Evolutionary conservation across 2,797 vertebrate genomes (phyloP).

Genomic region (Lithobates sylvaticus): DNA sequence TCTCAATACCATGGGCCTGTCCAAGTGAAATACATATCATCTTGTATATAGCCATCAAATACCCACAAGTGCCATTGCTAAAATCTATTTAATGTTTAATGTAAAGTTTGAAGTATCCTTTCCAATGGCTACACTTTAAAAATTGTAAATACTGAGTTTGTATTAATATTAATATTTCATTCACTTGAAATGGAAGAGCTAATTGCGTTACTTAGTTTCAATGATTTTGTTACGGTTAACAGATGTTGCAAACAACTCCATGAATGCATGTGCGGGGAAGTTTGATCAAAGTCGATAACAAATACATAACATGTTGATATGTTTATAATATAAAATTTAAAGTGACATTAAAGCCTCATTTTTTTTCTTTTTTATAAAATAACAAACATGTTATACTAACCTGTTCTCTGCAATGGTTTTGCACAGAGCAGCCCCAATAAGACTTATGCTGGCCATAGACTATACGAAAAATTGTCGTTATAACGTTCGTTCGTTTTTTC

Average conservation of each 20-base stretch:
- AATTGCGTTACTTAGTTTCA: background rate
- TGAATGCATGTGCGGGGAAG: too few relatives aligned
- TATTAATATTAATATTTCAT: background rate
- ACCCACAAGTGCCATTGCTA: conserved; percentile 7
- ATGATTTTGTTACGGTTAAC: background rate
- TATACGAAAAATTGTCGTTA: too few relatives aligned
- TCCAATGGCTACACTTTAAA: background rate
- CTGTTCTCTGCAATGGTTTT: too few relatives aligned
- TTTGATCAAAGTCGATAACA: too few relatives aligned
- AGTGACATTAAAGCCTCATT: too few relatives aligned
- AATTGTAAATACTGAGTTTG: background rate
- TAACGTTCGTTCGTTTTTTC: too few relatives aligned
- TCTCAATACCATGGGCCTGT: conserved; percentile 2
- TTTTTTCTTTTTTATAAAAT: too few relatives aligned
- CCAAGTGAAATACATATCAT: conserved; percentile 15
- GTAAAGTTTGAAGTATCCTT: background rate
- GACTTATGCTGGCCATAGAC: too few relatives aligned
- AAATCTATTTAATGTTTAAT: conserved; percentile 26
- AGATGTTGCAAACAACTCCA: background rate
- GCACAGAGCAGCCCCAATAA: too few relatives aligned
- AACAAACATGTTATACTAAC: too few relatives aligned
- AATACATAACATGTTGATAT: too few relatives aligned
- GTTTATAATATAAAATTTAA: too few relatives aligned
- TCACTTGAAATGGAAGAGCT: background rate
- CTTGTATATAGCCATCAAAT: conserved; percentile 4